Evolutionary conservation across 37 sponge, comb jelly and placozoan species (phyloP).

Genomic region (Chondrosia reniformis): DNA sequence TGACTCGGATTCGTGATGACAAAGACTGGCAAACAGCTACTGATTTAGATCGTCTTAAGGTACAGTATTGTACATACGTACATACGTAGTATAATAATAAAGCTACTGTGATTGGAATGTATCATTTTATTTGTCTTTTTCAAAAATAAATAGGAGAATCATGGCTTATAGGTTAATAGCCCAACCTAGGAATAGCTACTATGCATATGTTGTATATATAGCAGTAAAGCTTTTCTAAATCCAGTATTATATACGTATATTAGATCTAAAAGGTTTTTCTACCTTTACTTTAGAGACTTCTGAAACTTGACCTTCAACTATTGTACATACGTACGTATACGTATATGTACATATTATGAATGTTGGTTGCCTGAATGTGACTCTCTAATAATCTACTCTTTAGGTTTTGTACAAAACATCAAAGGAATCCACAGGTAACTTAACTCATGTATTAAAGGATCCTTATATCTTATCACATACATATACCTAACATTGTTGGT

Average conservation of each 20-base stretch:
- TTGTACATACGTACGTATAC: conserved; percentile 10
- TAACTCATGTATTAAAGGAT: neutral
- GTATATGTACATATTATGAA: neutral
- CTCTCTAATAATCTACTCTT: neutral
- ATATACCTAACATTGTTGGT: neutral
- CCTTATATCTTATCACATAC: neutral
- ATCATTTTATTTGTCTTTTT: neutral
- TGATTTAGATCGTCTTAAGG: conserved; percentile 82
- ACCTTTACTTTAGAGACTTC: no score
- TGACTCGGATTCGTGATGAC: conserved; percentile 93
- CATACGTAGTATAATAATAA: neutral
- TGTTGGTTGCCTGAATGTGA: neutral
- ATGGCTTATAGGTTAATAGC: no score
- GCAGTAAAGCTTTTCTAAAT: neutral
- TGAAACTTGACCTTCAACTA: neutral
- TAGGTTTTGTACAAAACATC: conserved; percentile 54
- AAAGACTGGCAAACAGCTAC: conserved; percentile 97
- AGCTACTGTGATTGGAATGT: neutral
- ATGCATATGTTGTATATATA: no score
- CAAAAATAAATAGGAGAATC: no score
- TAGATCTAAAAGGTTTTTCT: no score
- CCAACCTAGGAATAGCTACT: no score
- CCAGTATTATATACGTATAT: neutral
- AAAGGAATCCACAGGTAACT: conserved; percentile 49
- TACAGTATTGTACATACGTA: neutral